phyloP scores from a whole-genome alignment of 2,797 vertebrate genomes.

The Gallinago solitaria region DNA sequence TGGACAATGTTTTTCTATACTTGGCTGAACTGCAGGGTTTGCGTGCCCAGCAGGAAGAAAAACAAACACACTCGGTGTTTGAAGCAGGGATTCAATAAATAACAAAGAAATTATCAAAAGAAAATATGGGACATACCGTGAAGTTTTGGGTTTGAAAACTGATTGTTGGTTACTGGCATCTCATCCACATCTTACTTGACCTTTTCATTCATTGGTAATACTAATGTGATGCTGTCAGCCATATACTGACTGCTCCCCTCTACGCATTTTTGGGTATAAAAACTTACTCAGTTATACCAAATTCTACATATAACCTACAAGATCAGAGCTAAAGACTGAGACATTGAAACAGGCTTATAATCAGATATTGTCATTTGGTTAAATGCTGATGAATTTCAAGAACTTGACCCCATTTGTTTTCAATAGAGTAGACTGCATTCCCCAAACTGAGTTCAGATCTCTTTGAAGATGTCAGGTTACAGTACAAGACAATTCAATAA shows the following conservation, averaged over 20 bases:
- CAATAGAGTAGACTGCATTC: not conserved
- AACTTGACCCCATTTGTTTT: not conserved
- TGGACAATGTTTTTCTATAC: not conserved
- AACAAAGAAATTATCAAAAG: not conserved
- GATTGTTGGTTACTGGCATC: not conserved
- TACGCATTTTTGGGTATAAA: not conserved
- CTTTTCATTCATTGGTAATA: not conserved
- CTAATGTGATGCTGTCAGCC: accelerated
- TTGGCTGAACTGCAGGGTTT: not conserved
- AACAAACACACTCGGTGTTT: not conserved
- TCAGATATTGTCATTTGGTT: not conserved
- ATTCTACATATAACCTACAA: not conserved
- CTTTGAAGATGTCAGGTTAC: not conserved
- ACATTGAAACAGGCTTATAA: not conserved
- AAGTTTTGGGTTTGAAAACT: not conserved
- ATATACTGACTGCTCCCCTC: not conserved
- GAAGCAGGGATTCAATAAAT: not conserved
- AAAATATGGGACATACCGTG: not conserved
- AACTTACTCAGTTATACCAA: not conserved
- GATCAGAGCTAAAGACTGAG: not conserved
- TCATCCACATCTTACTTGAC: not conserved
- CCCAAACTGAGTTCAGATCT: not conserved
- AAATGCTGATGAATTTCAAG: not conserved
- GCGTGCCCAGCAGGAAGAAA: not conserved
- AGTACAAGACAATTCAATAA: not conserved